These are phyloP conservation scores for Mamestra brassicae DNA, from an alignment of 2,888 invertebrate genomes.

Conservation along the genomic window DNA sequence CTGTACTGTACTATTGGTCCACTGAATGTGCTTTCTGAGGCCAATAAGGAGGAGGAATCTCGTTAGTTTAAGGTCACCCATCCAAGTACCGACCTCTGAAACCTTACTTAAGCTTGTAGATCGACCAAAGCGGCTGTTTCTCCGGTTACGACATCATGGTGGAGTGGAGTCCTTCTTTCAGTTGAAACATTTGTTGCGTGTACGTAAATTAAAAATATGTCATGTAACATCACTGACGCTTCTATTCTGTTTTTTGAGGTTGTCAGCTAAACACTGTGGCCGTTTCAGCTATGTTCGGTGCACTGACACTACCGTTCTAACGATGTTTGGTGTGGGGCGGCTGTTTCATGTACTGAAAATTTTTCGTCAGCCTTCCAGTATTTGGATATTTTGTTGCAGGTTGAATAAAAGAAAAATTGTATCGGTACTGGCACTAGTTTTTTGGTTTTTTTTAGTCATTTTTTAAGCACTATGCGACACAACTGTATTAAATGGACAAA, in stretches of 20 bases:
- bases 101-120: too few relatives aligned
- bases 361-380: conserved; percentile 6
- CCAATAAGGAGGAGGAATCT: too few relatives aligned
- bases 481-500: too few relatives aligned
- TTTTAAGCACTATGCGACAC: background rate
- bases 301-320: conserved; percentile 21
- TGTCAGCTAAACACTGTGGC: conserved; percentile 27
- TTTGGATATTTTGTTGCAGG: background rate
- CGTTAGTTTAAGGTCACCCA: too few relatives aligned
- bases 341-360: conserved; percentile 26
- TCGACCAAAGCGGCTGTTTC: too few relatives aligned
- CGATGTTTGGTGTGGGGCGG: conserved; percentile 29
- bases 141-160: too few relatives aligned
- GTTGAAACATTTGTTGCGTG: background rate
- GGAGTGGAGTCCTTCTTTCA: background rate
- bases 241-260: conserved; percentile 18
- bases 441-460: background rate
- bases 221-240: conserved; percentile 11
- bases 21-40: too few relatives aligned
- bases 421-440: background rate
- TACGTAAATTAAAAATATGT: conserved; percentile 21
- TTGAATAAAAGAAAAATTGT: background rate
- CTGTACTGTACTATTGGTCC: too few relatives aligned
- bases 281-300: conserved; percentile 25
- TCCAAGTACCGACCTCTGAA: too few relatives aligned